phyloP scores from a whole-genome alignment of 2,888 invertebrate genomes.

The Athalia rosae region DNA sequence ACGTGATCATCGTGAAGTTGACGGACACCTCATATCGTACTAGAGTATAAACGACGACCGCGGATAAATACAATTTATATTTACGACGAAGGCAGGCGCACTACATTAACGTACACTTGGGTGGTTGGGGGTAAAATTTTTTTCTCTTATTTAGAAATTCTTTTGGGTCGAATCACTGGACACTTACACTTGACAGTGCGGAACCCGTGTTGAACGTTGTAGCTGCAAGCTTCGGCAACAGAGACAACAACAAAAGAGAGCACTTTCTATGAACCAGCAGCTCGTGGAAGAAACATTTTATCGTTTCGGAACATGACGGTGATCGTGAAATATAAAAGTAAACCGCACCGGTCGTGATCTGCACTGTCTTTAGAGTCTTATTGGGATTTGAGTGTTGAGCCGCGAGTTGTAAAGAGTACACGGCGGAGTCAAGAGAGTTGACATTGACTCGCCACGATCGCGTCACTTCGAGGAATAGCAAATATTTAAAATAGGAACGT shows the following conservation, averaged over 20 bases:
- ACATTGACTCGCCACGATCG: slow-evolving; percentile 35
- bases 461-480: slow-evolving; percentile 47
- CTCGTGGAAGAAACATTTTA: slow-evolving; percentile 42
- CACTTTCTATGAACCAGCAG: neutral
- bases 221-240: slow-evolving; percentile 4
- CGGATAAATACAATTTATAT: too few relatives aligned
- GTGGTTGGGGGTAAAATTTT: neutral
- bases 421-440: slow-evolving; percentile 7
- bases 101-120: too few relatives aligned
- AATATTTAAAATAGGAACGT: slow-evolving; percentile 45
- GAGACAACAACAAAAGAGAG: too few relatives aligned
- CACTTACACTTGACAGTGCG: slow-evolving; percentile 67
- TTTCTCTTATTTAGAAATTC: neutral
- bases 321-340: too few relatives aligned
- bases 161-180: neutral
- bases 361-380: neutral
- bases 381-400: neutral
- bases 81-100: too few relatives aligned
- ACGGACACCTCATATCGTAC: too few relatives aligned
- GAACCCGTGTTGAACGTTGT: slow-evolving; percentile 66
- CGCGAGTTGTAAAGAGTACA: slow-evolving; percentile 20
- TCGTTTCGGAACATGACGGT: neutral
- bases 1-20: too few relatives aligned
- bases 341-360: too few relatives aligned
- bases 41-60: too few relatives aligned